Conservation (phyloP, 1,140 invertebrate genomes). For the Cydia pomonella region DNA sequence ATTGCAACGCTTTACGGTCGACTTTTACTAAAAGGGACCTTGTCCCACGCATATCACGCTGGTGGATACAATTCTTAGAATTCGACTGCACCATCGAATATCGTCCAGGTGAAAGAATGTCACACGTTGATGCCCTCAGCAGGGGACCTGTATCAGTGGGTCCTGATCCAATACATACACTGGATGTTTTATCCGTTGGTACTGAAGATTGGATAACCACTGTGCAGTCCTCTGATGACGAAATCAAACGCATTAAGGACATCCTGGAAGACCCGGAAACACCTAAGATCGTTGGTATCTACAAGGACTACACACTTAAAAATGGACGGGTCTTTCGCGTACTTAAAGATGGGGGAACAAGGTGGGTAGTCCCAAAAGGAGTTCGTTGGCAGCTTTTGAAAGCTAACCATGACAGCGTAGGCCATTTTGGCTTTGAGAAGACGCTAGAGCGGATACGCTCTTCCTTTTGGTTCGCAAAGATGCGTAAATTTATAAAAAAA, state of each 20-base stretch:
- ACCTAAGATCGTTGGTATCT: background rate
- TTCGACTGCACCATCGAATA: constrained; percentile 50
- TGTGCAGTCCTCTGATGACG: constrained; percentile 26
- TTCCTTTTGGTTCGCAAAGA: constrained; percentile 38
- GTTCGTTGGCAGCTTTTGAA: constrained; percentile 27
- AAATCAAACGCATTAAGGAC: constrained; percentile 32
- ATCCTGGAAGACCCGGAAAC: constrained; percentile 20
- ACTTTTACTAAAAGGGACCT: too few relatives aligned
- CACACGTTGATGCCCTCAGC: constrained; percentile 44
- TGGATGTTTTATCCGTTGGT: constrained; percentile 22
- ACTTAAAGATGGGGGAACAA: constrained; percentile 16
- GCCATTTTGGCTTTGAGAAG: constrained; percentile 38
- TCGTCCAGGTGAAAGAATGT: constrained; percentile 43
- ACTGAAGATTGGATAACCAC: constrained; percentile 31
- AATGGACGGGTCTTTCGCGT: constrained; percentile 26
- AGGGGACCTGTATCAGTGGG: constrained; percentile 23
- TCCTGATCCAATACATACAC: constrained; percentile 2
- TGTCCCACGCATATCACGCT: constrained; percentile 48
- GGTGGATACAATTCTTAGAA: constrained; percentile 51
- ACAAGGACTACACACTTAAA: constrained; percentile 24
- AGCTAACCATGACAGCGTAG: constrained; percentile 34
- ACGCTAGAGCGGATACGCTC: constrained; percentile 36
- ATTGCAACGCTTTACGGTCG: constrained; percentile 50
- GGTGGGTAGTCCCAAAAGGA: constrained; percentile 25
- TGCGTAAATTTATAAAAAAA: constrained; percentile 38